These are phyloP conservation scores for Malurus elegans DNA, from an alignment of 2,113 vertebrate genomes.

Conservation along the genomic window DNA sequence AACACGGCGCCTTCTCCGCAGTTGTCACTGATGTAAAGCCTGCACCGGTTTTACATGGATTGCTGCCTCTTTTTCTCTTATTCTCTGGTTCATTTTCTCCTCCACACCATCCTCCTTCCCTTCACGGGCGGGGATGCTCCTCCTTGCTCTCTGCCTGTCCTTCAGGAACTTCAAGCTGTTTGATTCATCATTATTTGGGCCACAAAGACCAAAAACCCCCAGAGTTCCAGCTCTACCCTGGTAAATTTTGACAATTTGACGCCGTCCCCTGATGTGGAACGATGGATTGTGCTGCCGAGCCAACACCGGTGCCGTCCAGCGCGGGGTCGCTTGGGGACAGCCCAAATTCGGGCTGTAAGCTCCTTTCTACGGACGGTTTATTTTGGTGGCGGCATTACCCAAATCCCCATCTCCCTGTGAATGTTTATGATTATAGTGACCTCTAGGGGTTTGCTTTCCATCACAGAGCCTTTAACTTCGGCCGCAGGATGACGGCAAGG, in stretches of 20 bases:
- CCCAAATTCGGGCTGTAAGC: not conserved
- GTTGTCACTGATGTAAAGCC: not conserved
- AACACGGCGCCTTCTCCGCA: not conserved
- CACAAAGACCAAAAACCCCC: not conserved
- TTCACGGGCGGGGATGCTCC: not conserved
- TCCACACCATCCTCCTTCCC: not conserved
- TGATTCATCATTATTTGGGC: too few relatives aligned
- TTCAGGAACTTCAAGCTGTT: not conserved
- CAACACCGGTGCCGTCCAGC: not conserved
- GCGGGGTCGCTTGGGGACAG: not conserved
- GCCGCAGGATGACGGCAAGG: not conserved
- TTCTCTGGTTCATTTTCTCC: not conserved
- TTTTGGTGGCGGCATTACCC: not conserved
- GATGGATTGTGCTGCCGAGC: not conserved
- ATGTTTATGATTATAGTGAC: constrained; percentile 71
- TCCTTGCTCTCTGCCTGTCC: not conserved
- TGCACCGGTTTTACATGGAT: not conserved
- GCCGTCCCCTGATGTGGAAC: not conserved
- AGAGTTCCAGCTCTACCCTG: not conserved
- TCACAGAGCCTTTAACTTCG: not conserved
- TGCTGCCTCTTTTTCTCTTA: not conserved
- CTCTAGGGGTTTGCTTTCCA: constrained; percentile 68
- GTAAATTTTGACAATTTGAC: not conserved
- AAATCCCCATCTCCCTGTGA: not conserved
- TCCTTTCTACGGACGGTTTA: not conserved